Conservation (phyloP, 2,797 vertebrate genomes). For the Diplodus puntazzo region DNA sequence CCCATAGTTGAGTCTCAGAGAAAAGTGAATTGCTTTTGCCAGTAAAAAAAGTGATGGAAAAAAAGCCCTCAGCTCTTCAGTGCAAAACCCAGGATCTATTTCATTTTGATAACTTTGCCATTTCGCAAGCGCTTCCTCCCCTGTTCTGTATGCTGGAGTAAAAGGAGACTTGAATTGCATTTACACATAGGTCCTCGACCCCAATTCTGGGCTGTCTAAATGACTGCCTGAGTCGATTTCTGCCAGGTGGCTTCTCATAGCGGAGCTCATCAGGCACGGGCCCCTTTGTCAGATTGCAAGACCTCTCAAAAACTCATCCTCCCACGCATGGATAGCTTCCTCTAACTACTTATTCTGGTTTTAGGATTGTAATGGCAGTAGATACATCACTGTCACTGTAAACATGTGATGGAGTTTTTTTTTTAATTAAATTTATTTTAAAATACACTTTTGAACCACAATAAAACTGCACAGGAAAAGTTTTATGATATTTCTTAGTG, state of each 20-base stretch:
- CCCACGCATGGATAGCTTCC: neutral
- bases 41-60: neutral
- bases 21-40: constrained; percentile 12
- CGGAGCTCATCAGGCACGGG: constrained; percentile 51
- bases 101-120: constrained; percentile 52
- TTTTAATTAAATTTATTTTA: neutral
- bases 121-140: constrained; percentile 32
- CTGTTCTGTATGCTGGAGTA: constrained; percentile 4
- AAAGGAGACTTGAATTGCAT: constrained; percentile 64
- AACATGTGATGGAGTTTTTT: neutral
- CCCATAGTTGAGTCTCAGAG: constrained; percentile 7
- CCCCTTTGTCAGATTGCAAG: constrained; percentile 49
- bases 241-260: constrained; percentile 53
- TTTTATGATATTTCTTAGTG: neutral
- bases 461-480: neutral
- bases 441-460: neutral
- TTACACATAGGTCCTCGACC: constrained; percentile 67
- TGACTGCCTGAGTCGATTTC: constrained; percentile 71
- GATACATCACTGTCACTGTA: neutral
- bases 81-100: constrained; percentile 47
- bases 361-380: neutral
- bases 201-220: constrained; percentile 72
- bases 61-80: constrained; percentile 17
- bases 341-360: neutral
- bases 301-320: constrained; percentile 49